Conservation (phyloP, 2,888 invertebrate species). For the Diarsia brunnea region DNA sequence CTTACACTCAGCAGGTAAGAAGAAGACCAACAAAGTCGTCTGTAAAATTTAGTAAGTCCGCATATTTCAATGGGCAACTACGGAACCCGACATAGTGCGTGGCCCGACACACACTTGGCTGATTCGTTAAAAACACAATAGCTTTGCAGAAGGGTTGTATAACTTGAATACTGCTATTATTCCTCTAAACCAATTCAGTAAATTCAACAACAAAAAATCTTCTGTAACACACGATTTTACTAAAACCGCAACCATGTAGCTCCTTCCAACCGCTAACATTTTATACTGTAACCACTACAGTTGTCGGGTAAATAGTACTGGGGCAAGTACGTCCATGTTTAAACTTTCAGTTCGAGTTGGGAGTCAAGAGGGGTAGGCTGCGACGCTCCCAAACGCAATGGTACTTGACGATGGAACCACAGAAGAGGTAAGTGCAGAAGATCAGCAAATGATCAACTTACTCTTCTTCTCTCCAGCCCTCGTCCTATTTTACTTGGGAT, state of each 20-base stretch:
- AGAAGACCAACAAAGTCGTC: too few species aligned
- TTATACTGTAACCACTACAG: conserved; percentile 28
- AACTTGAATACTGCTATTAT: background rate
- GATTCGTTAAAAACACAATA: too few species aligned
- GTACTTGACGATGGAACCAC: conserved; percentile 38
- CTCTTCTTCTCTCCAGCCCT: background rate
- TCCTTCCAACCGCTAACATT: conserved; percentile 8
- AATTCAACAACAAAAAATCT: background rate
- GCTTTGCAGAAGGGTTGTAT: background rate
- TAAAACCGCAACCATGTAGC: conserved; percentile 5
- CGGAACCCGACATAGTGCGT: too few species aligned
- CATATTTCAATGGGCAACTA: too few species aligned
- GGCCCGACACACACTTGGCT: too few species aligned
- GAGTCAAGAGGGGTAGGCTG: conserved; percentile 51
- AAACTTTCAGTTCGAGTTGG: conserved; percentile 63
- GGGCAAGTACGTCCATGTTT: conserved; percentile 51
- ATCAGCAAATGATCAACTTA: background rate
- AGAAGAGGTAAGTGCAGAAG: background rate
- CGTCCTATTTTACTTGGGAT: background rate
- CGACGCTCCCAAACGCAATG: conserved; percentile 49
- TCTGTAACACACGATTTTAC: conserved; percentile 7
- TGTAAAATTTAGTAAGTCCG: too few species aligned
- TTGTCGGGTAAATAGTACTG: conserved; percentile 43
- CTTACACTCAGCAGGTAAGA: background rate
- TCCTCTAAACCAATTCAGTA: background rate